A percentile compares a stretch with the other conserved stretches of the same genome.
Evolutionary conservation across 1,140 invertebrate genomes (phyloP).

Genomic region (Battus philenor): DNA sequence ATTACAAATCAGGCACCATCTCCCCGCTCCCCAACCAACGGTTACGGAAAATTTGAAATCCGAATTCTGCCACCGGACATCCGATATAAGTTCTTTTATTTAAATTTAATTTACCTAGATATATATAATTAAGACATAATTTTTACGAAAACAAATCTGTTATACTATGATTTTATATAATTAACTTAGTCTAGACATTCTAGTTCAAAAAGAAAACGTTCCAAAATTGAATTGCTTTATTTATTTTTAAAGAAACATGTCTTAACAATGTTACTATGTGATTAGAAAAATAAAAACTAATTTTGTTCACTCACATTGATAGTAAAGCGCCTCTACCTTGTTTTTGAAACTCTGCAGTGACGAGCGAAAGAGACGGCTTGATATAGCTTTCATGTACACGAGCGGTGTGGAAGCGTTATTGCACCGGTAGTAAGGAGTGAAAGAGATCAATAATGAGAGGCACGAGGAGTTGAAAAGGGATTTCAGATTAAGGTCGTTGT

Average conservation of each 20-base stretch:
- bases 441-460: conserved; percentile 76
- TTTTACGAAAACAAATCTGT: too few relatives aligned
- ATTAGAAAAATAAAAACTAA: conserved; percentile 59
- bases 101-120: too few relatives aligned
- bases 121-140: too few relatives aligned
- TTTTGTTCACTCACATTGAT: conserved; percentile 57
- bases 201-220: conserved; percentile 9
- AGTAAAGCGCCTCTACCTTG: conserved; percentile 62
- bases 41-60: too few relatives aligned
- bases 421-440: conserved; percentile 75
- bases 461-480: conserved; percentile 75
- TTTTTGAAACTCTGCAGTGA: conserved; percentile 74
- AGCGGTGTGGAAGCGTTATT: conserved; percentile 56
- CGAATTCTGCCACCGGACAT: too few relatives aligned
- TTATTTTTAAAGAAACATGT: too few relatives aligned
- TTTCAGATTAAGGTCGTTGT: conserved; percentile 76
- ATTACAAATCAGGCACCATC: too few relatives aligned
- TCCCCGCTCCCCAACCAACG: too few relatives aligned
- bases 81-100: too few relatives aligned
- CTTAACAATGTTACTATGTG: too few relatives aligned
- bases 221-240: too few relatives aligned
- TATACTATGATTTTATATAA: too few relatives aligned
- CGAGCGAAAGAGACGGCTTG: conserved; percentile 43
- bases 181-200: conserved; percentile 14
- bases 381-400: conserved; percentile 27